phyloP scores from a whole-genome alignment of 2,888 invertebrate species.

The Adelphocoris suturalis region DNA sequence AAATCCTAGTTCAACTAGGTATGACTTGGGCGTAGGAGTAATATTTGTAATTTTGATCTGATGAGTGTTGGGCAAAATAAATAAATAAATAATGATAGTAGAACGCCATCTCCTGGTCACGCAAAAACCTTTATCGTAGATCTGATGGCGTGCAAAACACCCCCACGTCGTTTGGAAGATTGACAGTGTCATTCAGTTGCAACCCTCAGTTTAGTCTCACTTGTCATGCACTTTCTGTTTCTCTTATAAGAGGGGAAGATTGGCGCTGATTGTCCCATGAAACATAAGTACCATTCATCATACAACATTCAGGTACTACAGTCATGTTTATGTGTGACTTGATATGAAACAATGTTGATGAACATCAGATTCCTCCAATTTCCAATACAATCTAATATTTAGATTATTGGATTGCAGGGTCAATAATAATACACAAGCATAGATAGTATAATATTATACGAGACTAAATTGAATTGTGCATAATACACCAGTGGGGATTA shows the following conservation, averaged over 20 bases:
- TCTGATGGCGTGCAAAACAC: slow-evolving; percentile 14
- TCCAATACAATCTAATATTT: not conserved
- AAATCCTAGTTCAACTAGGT: too few species aligned
- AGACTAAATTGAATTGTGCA: too few species aligned
- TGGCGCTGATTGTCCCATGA: too few species aligned
- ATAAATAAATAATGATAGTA: not conserved
- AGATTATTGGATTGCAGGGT: too few species aligned
- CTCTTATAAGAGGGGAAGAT: not conserved
- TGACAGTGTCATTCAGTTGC: slow-evolving; percentile 20
- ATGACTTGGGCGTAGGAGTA: too few species aligned
- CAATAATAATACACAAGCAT: too few species aligned
- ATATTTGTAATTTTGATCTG: not conserved
- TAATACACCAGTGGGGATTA: too few species aligned
- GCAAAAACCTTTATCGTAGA: slow-evolving; percentile 15
- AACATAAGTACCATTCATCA: too few species aligned
- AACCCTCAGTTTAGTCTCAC: not conserved
- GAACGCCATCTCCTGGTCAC: not conserved
- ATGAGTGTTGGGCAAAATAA: not conserved
- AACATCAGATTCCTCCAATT: not conserved
- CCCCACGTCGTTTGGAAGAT: slow-evolving; percentile 7
- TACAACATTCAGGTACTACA: too few species aligned
- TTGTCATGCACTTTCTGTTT: not conserved
- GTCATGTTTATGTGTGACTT: too few species aligned
- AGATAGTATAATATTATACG: not conserved
- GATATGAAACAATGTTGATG: too few species aligned